Evolutionary conservation across 2,797 vertebrate species (phyloP), one percentile per base, ranked within the genome.

Genomic region (Champsocephalus esox): DNA sequence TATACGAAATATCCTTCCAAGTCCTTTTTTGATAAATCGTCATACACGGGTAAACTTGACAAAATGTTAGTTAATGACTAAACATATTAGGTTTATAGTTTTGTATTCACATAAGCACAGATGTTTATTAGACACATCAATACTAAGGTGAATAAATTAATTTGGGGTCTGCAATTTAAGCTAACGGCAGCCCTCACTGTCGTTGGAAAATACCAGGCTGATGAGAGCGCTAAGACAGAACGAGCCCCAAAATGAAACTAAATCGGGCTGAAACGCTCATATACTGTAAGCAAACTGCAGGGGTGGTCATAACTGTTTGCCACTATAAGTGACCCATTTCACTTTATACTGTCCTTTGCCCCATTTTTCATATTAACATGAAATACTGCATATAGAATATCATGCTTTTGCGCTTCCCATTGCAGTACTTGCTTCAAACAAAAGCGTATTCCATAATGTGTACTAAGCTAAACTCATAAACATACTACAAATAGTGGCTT

Each of bases 351-450:
- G 0, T 38, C 34, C 9, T 38, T 38, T 38, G 34, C 6, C 34
- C 34, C 34, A 11, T 19, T 49, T 38, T n/a, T 44, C 4, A 17
- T 5, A 28, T 10, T 50, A 46, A 44, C 45, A 63, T 38, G 3
- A 24, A 21, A 48, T 48, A 12, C 1, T 41, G 19, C 45, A 57
- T 51, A 0, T 50, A 55, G 4, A 41, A 45, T 19, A 28, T 2
- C 16, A 17, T 5, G n/a, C 38, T 16, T 48, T 38, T 10, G 62
- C 5, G 12, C 51, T 16, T 63, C 45, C 21, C 45, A 19, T 14
- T 32, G 44, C 12, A 28, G 17, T 28, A 50, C 45, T 65, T 68
- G n/a, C 66, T 51, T 5, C 66, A 58, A 56, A 65, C 58, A 62
- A 50, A 67, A 76, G 46, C n/a, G 12, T 12, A 0, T 48, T 11